A percentile compares a stretch with the other conserved stretches of the same genome.
phyloP scores from a whole-genome alignment of 1,140 invertebrate species.

The Tribolium madens region DNA sequence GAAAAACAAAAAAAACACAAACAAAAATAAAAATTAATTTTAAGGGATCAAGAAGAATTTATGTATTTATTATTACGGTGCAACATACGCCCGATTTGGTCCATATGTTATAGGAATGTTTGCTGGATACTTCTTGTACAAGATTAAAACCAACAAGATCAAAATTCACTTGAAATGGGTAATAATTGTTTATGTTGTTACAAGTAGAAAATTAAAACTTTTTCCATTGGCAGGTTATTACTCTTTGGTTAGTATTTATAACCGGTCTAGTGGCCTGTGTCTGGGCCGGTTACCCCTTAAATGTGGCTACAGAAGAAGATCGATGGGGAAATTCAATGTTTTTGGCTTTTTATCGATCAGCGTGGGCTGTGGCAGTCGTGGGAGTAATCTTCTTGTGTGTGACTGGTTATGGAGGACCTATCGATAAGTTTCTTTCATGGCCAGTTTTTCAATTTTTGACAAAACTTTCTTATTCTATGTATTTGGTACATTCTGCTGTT shows the following conservation, averaged over 20 bases:
- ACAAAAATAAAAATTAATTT: too few species aligned
- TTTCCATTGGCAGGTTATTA: neutral
- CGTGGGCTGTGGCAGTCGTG: conserved; percentile 71
- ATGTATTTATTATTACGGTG: conserved; percentile 54
- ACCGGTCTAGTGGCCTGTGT: conserved; percentile 6
- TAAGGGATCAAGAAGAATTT: too few species aligned
- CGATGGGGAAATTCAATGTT: conserved; percentile 69
- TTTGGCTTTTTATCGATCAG: conserved; percentile 69
- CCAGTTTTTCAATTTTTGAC: conserved; percentile 46
- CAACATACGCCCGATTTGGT: conserved; percentile 65
- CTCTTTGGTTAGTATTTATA: conserved; percentile 19
- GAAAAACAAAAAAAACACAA: too few species aligned
- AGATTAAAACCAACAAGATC: too few species aligned
- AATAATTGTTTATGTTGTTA: too few species aligned
- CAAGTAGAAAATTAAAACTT: too few species aligned
- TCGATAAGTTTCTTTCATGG: conserved; percentile 46
- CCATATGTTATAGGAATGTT: conserved; percentile 70
- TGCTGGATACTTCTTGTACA: too few species aligned
- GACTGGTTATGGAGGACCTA: conserved; percentile 52
- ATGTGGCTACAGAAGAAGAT: neutral
- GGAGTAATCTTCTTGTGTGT: conserved; percentile 74
- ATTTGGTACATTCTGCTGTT: conserved; percentile 40
- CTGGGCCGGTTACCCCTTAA: neutral
- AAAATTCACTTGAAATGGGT: too few species aligned
- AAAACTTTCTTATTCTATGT: conserved; percentile 48